Evolutionary conservation across 2,113 vertebrate species (phyloP).

Genomic region (Ictalurus furcatus): DNA sequence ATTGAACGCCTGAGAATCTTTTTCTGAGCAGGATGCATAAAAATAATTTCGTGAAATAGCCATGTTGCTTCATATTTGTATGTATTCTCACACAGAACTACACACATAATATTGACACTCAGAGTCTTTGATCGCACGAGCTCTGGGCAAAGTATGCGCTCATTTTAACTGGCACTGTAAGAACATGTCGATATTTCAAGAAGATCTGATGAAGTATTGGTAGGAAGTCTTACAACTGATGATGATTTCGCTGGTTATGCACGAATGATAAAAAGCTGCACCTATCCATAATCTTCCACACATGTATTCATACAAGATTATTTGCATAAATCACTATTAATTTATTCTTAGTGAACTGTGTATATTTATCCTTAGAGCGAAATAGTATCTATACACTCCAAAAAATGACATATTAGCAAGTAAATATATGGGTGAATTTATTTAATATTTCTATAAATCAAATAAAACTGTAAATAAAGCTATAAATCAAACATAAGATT

Average conservation of each 20-base stretch:
- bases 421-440: neutral
- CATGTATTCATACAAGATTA: neutral
- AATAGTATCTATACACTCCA: neutral
- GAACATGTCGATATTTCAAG: neutral
- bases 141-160: neutral
- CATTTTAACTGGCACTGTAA: neutral
- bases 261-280: neutral
- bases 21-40: neutral
- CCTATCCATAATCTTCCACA: neutral
- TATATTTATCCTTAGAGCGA: neutral
- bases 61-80: neutral
- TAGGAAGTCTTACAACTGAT: neutral
- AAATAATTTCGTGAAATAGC: neutral
- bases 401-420: neutral
- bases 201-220: neutral
- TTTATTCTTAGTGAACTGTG: neutral
- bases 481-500: neutral
- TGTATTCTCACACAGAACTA: neutral
- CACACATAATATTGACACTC: neutral
- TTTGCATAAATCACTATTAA: neutral
- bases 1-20: neutral
- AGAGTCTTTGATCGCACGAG: neutral
- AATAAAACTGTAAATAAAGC: neutral
- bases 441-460: neutral
- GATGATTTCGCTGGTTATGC: neutral